Evolutionary conservation across 2,797 vertebrate genomes (phyloP).

Genomic region (Muscicapa comitata): DNA sequence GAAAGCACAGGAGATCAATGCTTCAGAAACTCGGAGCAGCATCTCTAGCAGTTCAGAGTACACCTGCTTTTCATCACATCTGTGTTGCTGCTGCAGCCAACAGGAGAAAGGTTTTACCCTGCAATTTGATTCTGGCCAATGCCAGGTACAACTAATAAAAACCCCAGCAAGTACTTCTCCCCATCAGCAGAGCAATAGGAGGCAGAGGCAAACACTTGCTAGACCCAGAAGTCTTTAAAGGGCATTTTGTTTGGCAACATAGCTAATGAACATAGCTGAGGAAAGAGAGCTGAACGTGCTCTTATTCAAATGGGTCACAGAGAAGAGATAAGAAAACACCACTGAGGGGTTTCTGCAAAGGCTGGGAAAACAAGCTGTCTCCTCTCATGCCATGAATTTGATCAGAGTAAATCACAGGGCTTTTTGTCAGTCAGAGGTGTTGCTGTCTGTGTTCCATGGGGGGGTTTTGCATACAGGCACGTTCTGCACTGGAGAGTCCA

Average conservation of each 20-base stretch:
- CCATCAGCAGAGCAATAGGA: neutral
- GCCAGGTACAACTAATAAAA: neutral
- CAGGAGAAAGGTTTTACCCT: neutral
- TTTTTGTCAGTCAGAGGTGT: neutral
- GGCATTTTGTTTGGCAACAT: neutral
- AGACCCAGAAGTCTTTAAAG: neutral
- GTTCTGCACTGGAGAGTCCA: constrained; percentile 78
- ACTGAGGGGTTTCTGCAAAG: neutral
- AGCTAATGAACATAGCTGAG: neutral
- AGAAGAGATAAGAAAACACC: neutral
- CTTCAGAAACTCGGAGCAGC: neutral
- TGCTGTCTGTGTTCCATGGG: neutral
- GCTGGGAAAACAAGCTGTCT: neutral
- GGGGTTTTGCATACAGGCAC: constrained; percentile 80
- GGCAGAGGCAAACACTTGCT: neutral
- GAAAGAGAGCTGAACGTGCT: neutral
- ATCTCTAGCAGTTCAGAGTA: neutral
- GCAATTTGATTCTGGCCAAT: neutral
- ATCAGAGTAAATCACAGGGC: neutral
- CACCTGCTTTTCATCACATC: neutral
- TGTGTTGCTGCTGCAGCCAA: neutral
- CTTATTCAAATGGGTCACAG: neutral
- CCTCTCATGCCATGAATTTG: neutral
- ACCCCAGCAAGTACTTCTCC: neutral
- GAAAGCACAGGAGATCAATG: neutral